These are phyloP conservation scores for Mus minutoides DNA, from an alignment of 2,797 vertebrate species.

Conservation along the genomic window DNA sequence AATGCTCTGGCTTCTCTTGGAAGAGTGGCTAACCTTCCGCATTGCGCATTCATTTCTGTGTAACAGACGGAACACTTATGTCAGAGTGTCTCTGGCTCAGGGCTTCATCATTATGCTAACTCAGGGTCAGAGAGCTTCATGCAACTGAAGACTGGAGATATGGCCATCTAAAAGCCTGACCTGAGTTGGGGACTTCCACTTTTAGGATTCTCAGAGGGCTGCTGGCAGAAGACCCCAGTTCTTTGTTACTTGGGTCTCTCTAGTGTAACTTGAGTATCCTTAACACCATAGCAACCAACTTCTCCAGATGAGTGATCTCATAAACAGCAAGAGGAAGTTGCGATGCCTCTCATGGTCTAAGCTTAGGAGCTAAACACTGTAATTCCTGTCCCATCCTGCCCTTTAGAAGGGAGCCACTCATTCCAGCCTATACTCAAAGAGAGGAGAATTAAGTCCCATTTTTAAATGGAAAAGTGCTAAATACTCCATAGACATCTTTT, in stretches of 20 bases:
- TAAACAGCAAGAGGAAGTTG: background rate
- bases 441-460: background rate
- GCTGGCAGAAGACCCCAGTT: background rate
- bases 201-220: background rate
- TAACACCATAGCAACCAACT: background rate
- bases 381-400: background rate
- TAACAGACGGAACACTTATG: background rate
- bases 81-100: background rate
- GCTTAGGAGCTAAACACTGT: background rate
- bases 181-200: background rate
- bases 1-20: background rate
- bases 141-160: background rate
- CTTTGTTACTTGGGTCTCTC: background rate
- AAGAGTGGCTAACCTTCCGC: background rate
- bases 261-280: background rate
- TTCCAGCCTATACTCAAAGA: background rate
- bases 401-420: background rate
- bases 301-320: background rate
- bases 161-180: background rate
- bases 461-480: background rate
- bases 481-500: background rate
- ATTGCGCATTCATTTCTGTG: background rate
- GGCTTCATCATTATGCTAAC: background rate
- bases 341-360: background rate
- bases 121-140: background rate